phyloP scores from a whole-genome alignment of 2,797 vertebrate species.

The Cheirogaleus major region DNA sequence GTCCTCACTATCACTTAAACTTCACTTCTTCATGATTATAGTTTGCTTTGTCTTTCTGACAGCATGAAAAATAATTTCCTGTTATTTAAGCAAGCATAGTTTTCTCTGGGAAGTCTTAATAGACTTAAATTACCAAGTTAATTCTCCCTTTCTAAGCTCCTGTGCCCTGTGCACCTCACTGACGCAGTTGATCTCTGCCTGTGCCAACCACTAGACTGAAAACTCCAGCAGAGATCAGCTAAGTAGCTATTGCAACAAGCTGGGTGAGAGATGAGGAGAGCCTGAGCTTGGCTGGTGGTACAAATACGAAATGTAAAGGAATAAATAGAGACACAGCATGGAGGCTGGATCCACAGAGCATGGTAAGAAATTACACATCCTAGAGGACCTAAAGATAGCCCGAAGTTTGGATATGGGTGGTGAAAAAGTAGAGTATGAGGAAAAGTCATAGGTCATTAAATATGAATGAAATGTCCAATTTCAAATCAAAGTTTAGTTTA shows the following conservation, averaged over 20 bases:
- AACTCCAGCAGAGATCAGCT: background rate
- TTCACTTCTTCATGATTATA: background rate
- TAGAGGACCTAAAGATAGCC: background rate
- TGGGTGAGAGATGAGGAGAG: background rate
- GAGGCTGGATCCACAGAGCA: background rate
- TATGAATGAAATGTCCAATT: too few species aligned
- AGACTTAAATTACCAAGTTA: background rate
- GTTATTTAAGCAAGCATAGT: background rate
- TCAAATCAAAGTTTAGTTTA: too few species aligned
- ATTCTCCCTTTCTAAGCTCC: background rate
- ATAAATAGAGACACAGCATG: background rate
- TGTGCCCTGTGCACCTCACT: background rate
- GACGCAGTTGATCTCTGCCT: background rate
- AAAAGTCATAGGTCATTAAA: background rate
- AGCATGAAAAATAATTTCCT: background rate
- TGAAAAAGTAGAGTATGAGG: background rate
- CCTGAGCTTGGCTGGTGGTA: too few species aligned
- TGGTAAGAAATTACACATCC: background rate
- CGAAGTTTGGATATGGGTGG: background rate
- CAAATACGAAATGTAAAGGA: background rate
- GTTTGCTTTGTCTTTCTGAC: background rate
- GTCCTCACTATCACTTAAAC: background rate
- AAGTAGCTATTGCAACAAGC: background rate
- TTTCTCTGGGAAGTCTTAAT: background rate
- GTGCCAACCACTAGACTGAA: background rate